Evolutionary conservation across 2,113 vertebrate species (phyloP).

Genomic region (Gasterosteus nipponicus): DNA sequence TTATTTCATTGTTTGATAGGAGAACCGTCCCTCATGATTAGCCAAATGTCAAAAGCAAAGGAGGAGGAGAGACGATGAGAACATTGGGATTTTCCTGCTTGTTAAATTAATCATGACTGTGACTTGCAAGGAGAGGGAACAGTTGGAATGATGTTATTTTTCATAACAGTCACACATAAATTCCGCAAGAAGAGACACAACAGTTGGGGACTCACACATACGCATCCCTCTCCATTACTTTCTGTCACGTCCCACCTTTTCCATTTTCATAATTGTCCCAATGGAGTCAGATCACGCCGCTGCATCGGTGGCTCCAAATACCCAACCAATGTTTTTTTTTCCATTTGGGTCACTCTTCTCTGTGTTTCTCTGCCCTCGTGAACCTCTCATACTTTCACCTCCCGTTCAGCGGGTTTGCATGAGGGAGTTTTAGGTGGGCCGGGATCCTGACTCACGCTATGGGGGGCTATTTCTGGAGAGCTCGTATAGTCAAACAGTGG

Average conservation of each 20-base stretch:
- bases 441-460: constrained; percentile 45
- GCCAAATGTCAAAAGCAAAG: neutral
- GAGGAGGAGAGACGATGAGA: neutral
- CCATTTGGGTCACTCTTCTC: constrained; percentile 16
- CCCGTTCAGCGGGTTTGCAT: constrained; percentile 14
- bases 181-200: constrained; percentile 20
- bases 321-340: constrained; percentile 26
- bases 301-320: constrained; percentile 4
- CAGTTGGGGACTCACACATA: constrained; percentile 33
- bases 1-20: no score
- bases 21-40: neutral
- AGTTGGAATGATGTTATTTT: neutral
- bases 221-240: constrained; percentile 11
- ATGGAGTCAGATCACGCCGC: neutral
- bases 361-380: constrained; percentile 8
- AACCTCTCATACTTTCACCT: constrained; percentile 6
- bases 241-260: constrained; percentile 37
- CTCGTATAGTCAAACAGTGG: neutral
- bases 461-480: constrained; percentile 60
- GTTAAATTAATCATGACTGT: neutral
- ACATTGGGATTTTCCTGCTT: neutral
- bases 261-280: constrained; percentile 32
- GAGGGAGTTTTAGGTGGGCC: constrained; percentile 11
- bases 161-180: neutral
- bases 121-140: constrained; percentile 1